These are phyloP conservation scores for Schizopygopsis pylzovi DNA, from an alignment of 2,797 vertebrate genomes.

Conservation along the genomic window DNA sequence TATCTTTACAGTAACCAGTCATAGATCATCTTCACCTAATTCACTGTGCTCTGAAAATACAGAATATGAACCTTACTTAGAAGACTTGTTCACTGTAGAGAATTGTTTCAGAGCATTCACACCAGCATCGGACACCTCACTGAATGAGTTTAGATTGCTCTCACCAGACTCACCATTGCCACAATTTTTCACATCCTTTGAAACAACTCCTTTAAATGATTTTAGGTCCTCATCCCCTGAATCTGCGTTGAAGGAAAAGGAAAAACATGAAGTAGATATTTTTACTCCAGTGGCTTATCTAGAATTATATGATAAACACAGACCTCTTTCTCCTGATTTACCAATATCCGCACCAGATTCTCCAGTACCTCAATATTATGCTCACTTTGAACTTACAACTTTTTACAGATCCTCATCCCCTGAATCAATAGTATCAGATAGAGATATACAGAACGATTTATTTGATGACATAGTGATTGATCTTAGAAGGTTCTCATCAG, in stretches of 20 bases:
- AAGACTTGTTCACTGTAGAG: neutral
- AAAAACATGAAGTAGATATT: slow-evolving; percentile 51
- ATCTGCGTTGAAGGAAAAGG: slow-evolving; percentile 62
- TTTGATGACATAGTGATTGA: neutral
- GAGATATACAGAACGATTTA: neutral
- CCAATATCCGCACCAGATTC: slow-evolving; percentile 29
- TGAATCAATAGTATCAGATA: slow-evolving; percentile 39
- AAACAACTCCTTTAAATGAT: slow-evolving; percentile 15
- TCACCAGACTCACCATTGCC: slow-evolving; percentile 62
- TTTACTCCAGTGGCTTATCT: slow-evolving; percentile 29
- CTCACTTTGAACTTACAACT: neutral
- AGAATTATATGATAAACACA: slow-evolving; percentile 45
- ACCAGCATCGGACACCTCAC: slow-evolving; percentile 44
- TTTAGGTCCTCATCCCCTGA: slow-evolving; percentile 63
- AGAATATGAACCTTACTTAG: slow-evolving; percentile 59
- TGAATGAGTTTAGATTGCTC: slow-evolving; percentile 61
- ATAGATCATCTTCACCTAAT: slow-evolving; percentile 63
- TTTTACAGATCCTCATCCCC: neutral
- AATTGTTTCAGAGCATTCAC: neutral
- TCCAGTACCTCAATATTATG: slow-evolving; percentile 33
- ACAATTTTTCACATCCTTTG: slow-evolving; percentile 28
- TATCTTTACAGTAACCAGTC: neutral
- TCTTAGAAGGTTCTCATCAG: slow-evolving; percentile 57
- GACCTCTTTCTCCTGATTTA: slow-evolving; percentile 2
- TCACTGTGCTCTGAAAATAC: slow-evolving; percentile 61